These are phyloP conservation scores for Trichomalopsis sarcophagae DNA, from an alignment of 1,140 invertebrate species.

Conservation along the genomic window DNA sequence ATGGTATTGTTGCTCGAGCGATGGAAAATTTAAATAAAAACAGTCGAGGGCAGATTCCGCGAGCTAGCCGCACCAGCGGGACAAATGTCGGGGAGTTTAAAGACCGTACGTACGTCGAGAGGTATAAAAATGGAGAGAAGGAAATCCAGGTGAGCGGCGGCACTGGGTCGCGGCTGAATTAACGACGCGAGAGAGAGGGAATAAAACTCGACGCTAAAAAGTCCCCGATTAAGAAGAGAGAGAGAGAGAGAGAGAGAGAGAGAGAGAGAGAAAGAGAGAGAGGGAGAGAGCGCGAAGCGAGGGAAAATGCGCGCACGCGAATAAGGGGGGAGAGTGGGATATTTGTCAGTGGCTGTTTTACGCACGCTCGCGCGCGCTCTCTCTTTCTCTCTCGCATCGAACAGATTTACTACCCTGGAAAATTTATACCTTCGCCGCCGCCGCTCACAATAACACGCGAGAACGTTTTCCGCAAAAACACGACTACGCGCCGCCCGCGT, in stretches of 20 bases:
- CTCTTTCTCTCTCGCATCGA: background rate
- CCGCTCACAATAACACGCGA: constrained; percentile 34
- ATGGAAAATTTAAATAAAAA: background rate
- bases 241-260: too few species aligned
- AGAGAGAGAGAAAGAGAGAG: too few species aligned
- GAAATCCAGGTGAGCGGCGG: background rate
- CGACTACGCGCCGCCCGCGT: background rate
- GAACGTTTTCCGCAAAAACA: constrained; percentile 36
- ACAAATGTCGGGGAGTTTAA: background rate
- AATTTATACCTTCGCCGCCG: constrained; percentile 37
- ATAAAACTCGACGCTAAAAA: constrained; percentile 1
- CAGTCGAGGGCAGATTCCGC: background rate
- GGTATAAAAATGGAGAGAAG: background rate
- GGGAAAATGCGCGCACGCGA: background rate
- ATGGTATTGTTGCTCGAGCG: background rate
- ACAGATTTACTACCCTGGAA: constrained; percentile 36
- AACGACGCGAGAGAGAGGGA: background rate
- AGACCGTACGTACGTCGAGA: background rate
- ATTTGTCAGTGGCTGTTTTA: constrained; percentile 23
- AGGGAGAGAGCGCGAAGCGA: background rate
- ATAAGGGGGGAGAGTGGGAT: background rate
- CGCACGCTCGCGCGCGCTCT: background rate
- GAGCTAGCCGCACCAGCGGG: too few species aligned
- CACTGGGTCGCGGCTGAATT: background rate
- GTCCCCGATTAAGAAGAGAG: background rate